Evolutionary conservation across 2,113 vertebrate genomes (phyloP), one percentile per base, ranked within the genome.

Genomic region (Larimichthys crocea): DNA sequence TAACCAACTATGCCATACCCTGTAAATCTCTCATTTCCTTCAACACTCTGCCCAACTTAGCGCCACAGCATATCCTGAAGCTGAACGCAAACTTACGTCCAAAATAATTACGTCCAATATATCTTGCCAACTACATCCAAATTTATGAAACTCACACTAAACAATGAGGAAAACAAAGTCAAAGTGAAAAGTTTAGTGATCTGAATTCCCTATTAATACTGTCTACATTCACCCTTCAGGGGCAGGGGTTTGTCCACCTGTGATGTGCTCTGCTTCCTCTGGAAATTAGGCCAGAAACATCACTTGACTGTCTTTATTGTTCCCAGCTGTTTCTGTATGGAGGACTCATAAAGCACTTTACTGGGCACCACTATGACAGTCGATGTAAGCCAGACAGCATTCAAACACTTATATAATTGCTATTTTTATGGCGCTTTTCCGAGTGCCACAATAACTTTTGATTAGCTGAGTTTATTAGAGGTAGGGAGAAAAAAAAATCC

Each of bases 401-500:
- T 90, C 90, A 86, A 86, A 92, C 86, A 88, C 83, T 85, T 90
- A 84, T 90, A 93, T 94, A 94, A 94, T 95, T 94, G 93, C 91
- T 80, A 66, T 91, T 94, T 94, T 94, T 93, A 95, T 85, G 85
- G 74, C 24, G 40, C 80, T 90, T 94, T 92, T 93, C 90, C 82
- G 87, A 87, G 92, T 82, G 83, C 90, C 84, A 94, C 88, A 88
- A 93, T 95, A 92, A 94, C 91, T 90, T 93, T 94, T 95, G 92
- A 94, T 94, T 93, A 91, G 92, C 87, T 83, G 80, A 90, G 84
- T 94, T 94, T 94, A 94, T 92, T 89, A 76, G 76, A 76, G 85
- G 87, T 82, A 52, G 64, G 61, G 76, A 74, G 85, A 35, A 26
- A 24, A 69, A 61, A 86, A 84, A 81, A 50, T 63, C 70, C 53